Percentiles rank a stretch among this genome's conserved stretches.
phyloP scores from a whole-genome alignment of 2,113 vertebrate genomes.

The Labrus mixtus region DNA sequence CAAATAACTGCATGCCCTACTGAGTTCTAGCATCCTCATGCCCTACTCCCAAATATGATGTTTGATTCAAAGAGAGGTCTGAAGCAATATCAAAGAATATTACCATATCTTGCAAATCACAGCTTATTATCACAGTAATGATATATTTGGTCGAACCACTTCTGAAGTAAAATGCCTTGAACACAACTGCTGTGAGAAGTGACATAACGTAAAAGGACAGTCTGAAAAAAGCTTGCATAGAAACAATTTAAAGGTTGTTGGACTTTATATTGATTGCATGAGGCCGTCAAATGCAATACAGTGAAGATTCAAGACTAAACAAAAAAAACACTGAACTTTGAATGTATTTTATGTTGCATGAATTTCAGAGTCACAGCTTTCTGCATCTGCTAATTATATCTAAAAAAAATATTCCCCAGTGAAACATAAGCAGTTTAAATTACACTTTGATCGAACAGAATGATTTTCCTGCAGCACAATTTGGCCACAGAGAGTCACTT shows the following conservation, averaged over 20 bases:
- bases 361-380: neutral
- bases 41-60: neutral
- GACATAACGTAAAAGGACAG: no score
- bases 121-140: neutral
- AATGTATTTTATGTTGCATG: neutral
- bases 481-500: conserved; percentile 12
- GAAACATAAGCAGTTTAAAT: conserved; percentile 9
- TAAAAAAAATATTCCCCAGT: neutral
- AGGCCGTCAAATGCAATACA: neutral
- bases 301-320: neutral
- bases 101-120: neutral
- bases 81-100: neutral
- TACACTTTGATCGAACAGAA: neutral
- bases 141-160: no score
- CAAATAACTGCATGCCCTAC: no score
- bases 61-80: neutral
- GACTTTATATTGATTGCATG: neutral
- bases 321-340: neutral
- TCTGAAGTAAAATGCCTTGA: neutral
- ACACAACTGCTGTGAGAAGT: no score
- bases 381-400: neutral
- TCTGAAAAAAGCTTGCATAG: no score
- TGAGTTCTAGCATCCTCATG: neutral
- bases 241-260: no score
- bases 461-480: neutral